Percentiles rank a stretch among this genome's conserved stretches.
Conservation (phyloP, 2,797 vertebrate species). For the Sylvilagus floridanus region DNA sequence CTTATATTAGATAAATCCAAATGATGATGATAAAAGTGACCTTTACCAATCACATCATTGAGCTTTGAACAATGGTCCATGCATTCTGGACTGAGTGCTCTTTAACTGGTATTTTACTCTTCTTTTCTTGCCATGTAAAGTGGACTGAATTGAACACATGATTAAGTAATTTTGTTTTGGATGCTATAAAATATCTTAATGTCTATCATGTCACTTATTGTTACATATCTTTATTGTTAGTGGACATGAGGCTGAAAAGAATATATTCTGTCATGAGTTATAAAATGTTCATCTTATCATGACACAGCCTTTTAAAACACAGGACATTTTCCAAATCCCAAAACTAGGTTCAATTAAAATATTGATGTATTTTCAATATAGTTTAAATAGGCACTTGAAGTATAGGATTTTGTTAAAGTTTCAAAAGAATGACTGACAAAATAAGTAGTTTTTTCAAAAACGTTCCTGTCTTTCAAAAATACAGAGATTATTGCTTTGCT, state of each 20-base stretch:
- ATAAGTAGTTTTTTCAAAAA: slow-evolving; percentile 15
- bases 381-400: not conserved
- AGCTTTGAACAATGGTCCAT: not conserved
- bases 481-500: not conserved
- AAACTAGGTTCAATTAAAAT: not conserved
- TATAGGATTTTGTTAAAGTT: not conserved
- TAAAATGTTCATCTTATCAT: not conserved
- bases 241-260: not conserved
- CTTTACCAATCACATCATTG: not conserved
- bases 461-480: not conserved
- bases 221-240: not conserved
- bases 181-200: not conserved
- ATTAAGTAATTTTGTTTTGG: not conserved
- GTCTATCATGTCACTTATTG: not conserved
- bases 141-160: not conserved
- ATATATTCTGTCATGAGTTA: no score
- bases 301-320: not conserved
- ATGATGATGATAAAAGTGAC: not conserved
- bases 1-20: not conserved
- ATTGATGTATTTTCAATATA: not conserved
- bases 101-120: not conserved
- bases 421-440: not conserved
- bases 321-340: not conserved
- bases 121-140: not conserved
- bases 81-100: not conserved